Percentiles rank a stretch among this genome's conserved stretches.
These are phyloP conservation scores for Neocrepidodera transversa DNA, from an alignment of 2,888 invertebrate genomes.

Conservation along the genomic window DNA sequence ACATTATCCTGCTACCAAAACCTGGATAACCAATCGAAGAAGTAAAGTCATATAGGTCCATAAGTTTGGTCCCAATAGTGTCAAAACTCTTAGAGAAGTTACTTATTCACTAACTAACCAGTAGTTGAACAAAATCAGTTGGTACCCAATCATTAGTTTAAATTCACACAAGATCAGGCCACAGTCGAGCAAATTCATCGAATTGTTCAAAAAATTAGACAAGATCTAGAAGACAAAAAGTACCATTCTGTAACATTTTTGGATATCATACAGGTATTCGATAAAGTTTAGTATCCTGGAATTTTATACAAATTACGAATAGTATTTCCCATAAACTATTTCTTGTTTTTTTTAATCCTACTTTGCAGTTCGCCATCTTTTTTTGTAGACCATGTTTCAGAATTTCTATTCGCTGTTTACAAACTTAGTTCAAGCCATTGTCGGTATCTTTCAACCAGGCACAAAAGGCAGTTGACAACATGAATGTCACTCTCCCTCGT, in stretches of 20 bases:
- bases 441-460: too few species aligned
- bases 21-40: neutral
- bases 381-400: too few species aligned
- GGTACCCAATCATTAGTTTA: neutral
- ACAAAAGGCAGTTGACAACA: too few species aligned
- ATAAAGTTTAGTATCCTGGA: neutral
- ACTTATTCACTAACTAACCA: neutral
- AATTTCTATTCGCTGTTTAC: too few species aligned
- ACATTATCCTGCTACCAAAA: neutral
- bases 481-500: too few species aligned
- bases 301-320: neutral
- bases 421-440: too few species aligned
- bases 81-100: neutral
- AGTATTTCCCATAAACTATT: neutral
- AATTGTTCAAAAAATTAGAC: neutral
- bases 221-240: too few species aligned
- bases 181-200: neutral
- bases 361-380: neutral
- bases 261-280: neutral
- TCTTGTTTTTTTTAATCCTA: neutral
- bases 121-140: neutral
- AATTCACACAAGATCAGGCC: neutral
- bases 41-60: neutral
- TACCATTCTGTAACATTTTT: neutral
- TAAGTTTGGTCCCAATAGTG: neutral